Conservation (phyloP, 2,888 invertebrate genomes). For the Theodoxus fluviatilis region DNA sequence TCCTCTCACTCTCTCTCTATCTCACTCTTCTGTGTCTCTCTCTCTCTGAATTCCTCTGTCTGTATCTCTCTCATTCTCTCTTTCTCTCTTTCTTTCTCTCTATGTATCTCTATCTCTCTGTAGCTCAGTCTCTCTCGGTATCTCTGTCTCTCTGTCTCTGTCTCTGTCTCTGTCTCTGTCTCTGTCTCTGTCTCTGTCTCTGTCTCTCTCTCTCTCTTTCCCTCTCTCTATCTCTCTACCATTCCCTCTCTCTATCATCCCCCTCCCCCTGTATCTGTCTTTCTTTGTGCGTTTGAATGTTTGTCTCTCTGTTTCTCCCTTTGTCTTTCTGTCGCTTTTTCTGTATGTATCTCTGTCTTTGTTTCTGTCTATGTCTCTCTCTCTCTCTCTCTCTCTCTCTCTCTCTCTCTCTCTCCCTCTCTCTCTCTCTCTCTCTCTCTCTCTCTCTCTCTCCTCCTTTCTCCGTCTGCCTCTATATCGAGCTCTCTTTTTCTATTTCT, state of each 20-base stretch:
- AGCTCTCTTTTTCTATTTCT: neutral
- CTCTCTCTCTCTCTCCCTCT: conserved; percentile 14
- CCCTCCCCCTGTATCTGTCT: neutral
- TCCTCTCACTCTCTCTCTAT: too few species aligned
- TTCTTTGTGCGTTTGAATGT: neutral
- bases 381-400: conserved; percentile 25
- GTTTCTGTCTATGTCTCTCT: conserved; percentile 25
- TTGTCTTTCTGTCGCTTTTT: conserved; percentile 22
- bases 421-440: neutral
- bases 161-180: neutral
- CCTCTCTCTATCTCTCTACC: neutral
- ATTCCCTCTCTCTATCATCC: neutral
- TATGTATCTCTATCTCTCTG: neutral
- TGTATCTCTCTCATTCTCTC: neutral
- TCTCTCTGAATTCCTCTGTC: neutral
- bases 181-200: conserved; percentile 9
- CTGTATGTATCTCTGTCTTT: conserved; percentile 22
- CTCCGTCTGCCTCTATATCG: neutral
- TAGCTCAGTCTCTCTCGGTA: neutral
- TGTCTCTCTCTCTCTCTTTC: neutral
- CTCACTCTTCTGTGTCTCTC: too few species aligned
- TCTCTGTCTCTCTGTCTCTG: neutral
- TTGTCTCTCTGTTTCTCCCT: neutral
- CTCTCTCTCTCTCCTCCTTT: neutral
- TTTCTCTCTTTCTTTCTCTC: neutral